These are phyloP conservation scores for Cuculus canorus DNA, from an alignment of 2,797 vertebrate genomes.

Conservation along the genomic window DNA sequence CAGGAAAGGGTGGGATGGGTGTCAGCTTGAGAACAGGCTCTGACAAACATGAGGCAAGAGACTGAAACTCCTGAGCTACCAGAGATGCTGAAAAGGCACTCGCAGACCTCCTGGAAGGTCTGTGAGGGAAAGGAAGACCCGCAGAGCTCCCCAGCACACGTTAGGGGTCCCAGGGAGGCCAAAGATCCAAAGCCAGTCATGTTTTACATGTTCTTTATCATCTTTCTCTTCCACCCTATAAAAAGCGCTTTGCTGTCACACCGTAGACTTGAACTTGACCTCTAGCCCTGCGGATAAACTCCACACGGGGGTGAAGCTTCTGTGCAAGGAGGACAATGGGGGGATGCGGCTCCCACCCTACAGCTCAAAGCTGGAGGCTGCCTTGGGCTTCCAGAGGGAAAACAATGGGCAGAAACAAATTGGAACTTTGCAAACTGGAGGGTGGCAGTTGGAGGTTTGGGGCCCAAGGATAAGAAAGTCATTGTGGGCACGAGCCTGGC, in stretches of 20 bases:
- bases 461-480: not conserved
- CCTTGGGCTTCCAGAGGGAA: not conserved
- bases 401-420: not conserved
- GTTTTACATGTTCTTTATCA: not conserved
- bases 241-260: not conserved
- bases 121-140: fast-evolving
- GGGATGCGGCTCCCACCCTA: not conserved
- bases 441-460: not conserved
- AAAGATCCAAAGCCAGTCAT: not conserved
- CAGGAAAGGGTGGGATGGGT: constrained; percentile 59
- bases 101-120: not conserved
- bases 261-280: not conserved
- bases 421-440: fast-evolving
- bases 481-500: not conserved
- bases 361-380: not conserved
- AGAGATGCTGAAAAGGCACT: not conserved
- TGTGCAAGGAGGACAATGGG: not conserved
- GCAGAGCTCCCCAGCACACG: no score
- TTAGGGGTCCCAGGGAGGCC: no score
- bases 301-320: not conserved
- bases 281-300: not conserved
- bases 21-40: not conserved
- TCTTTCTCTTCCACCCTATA: not conserved
- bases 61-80: not conserved
- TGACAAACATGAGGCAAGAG: not conserved